Base-by-base conservation (phyloP, 2,797 vertebrate species). In the Siniperca obscura region DNA sequence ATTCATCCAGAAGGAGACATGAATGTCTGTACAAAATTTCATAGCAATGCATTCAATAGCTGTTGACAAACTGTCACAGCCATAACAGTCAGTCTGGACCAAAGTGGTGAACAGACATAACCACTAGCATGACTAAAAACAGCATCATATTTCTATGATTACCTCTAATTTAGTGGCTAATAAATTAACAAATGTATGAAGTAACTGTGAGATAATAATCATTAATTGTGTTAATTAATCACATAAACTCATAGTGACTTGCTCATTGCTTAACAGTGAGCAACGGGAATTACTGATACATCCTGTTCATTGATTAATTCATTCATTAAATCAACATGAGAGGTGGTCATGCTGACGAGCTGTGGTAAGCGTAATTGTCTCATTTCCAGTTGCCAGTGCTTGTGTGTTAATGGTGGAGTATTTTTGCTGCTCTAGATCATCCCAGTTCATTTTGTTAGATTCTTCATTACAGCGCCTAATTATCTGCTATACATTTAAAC, bases 171-270 rank as follows among this genome's bases (percentile, higher is more conserved):
- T 53, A 42, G 13, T 22, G 5, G 2, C 50, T 25, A 44, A 25
- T 57, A 12, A 30, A 30, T 44, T 30, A 30, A 30, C 3, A 1
- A 53, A 60, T 67, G 36, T 25, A 46, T 27, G 10, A 52, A 48
- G 27, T 56, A 56, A 64, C 44, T 55, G 60, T 55, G 53, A 21
- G 42, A 50, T 40, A 66, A 64, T 17, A 59, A 16, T 36, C 62
- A 65, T 38, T 44, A 61, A 67, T 14, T 70, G 40, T 22, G 56
- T 56, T 16, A 61, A 62, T n/a, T 62, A 73, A 68, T 82, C 19
- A 30, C 17, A 48, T 25, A 10, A 57, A 48, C 53, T 27, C n/a
- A 14, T 2, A 14, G 22, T 34, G 16, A 60, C 21, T 42, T 30
- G 5, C 62, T 17, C 27, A 44, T 52, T 66, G 73, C 50, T 56